Percentiles rank a stretch among this genome's conserved stretches.
phyloP scores from a whole-genome alignment of 2,888 invertebrate species.

The Eumerus sabulonum region DNA sequence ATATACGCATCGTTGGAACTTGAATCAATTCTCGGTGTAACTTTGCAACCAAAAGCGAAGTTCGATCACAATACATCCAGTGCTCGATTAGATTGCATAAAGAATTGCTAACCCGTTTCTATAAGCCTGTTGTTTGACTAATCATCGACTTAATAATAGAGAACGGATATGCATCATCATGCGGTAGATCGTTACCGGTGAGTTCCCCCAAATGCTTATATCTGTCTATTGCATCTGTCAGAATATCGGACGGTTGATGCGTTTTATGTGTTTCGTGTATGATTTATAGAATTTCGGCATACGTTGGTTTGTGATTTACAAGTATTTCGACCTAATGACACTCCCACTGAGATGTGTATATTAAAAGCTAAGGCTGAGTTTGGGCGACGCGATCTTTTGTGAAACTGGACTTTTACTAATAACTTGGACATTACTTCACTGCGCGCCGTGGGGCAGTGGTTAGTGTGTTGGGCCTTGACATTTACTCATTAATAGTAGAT shows the following conservation, averaged over 20 bases:
- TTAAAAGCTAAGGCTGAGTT: no score
- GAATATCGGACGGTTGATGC: no score
- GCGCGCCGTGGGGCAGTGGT: not conserved
- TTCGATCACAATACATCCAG: no score
- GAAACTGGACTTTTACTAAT: no score
- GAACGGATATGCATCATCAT: slow-evolving; percentile 24
- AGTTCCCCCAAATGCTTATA: slow-evolving; percentile 25
- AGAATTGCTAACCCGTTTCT: slow-evolving; percentile 47
- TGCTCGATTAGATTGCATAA: slow-evolving; percentile 40
- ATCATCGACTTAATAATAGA: slow-evolving; percentile 53
- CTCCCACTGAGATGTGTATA: no score
- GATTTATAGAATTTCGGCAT: no score
- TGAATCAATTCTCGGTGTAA: slow-evolving; percentile 23
- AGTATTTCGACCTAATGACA: no score
- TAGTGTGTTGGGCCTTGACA: not conserved
- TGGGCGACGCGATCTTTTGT: no score
- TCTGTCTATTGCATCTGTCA: slow-evolving; percentile 1
- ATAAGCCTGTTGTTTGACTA: slow-evolving; percentile 55
- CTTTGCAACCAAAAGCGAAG: not conserved
- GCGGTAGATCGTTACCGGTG: slow-evolving; percentile 3
- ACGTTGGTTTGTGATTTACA: no score
- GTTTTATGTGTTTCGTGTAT: no score
- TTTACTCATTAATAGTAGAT: no score
- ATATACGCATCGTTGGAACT: slow-evolving; percentile 35
- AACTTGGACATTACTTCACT: no score